Conservation (phyloP, 2,888 invertebrate genomes). For the Morinoia aosen region DNA sequence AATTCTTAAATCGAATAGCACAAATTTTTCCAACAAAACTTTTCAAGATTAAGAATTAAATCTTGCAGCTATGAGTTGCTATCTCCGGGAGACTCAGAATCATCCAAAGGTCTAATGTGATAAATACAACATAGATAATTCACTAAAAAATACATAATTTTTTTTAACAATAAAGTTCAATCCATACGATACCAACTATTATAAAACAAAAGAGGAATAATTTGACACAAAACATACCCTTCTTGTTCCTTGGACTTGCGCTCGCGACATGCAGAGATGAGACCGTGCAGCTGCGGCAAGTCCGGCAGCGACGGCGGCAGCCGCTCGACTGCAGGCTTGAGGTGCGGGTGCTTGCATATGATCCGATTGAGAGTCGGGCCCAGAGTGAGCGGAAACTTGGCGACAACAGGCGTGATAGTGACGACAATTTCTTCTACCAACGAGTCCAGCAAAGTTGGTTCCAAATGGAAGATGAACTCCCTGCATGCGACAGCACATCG, state of each 20-base stretch:
- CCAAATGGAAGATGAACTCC: slow-evolving; percentile 57
- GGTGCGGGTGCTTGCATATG: slow-evolving; percentile 35
- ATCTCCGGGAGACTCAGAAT: too few species aligned
- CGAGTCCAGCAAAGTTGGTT: slow-evolving; percentile 61
- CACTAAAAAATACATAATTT: too few species aligned
- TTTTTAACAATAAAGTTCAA: too few species aligned
- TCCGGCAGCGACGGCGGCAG: slow-evolving; percentile 47
- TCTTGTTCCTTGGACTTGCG: not conserved
- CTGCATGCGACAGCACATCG: slow-evolving; percentile 62
- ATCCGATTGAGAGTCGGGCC: slow-evolving; percentile 33
- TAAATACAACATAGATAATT: too few species aligned
- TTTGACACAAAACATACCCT: not conserved
- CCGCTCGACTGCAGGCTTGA: slow-evolving; percentile 12
- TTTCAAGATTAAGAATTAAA: too few species aligned
- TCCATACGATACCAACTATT: too few species aligned
- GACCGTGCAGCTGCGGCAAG: slow-evolving; percentile 10
- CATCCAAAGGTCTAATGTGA: too few species aligned
- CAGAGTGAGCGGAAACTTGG: slow-evolving; percentile 30
- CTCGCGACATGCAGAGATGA: not conserved
- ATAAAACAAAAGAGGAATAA: too few species aligned
- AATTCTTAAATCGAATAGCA: too few species aligned
- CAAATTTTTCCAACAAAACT: too few species aligned
- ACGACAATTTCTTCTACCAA: slow-evolving; percentile 58
- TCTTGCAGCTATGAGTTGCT: too few species aligned
- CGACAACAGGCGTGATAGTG: slow-evolving; percentile 5